Evolutionary conservation across 2,888 invertebrate species (phyloP).

Genomic region (Eupsilia transversa): DNA sequence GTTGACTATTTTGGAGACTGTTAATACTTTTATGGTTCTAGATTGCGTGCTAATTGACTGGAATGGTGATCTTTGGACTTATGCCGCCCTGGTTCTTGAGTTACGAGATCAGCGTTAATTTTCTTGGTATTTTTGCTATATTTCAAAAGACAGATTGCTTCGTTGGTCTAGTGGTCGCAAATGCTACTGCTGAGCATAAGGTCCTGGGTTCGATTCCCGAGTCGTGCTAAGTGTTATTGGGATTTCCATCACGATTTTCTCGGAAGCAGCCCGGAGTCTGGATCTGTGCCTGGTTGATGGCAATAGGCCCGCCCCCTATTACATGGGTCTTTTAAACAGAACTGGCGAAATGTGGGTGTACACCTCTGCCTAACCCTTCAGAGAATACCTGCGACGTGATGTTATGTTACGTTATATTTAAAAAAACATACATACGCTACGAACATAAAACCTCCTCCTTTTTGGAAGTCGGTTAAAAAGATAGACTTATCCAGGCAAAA

Average conservation of each 20-base stretch:
- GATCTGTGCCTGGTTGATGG: background rate
- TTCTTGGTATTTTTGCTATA: background rate
- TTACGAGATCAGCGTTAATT: constrained; percentile 7
- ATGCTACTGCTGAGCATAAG: background rate
- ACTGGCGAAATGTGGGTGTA: background rate
- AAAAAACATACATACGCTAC: too few relatives aligned
- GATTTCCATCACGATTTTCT: background rate
- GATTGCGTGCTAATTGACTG: constrained; percentile 48
- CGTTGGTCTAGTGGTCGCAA: background rate
- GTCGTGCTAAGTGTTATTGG: background rate
- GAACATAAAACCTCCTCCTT: too few relatives aligned
- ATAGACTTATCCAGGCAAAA: background rate
- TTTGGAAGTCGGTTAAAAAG: too few relatives aligned
- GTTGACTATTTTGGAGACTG: constrained; percentile 54
- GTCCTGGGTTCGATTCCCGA: background rate
- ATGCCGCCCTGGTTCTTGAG: constrained; percentile 40
- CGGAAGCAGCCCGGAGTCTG: background rate
- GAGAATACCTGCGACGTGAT: too few relatives aligned
- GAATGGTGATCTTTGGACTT: constrained; percentile 41
- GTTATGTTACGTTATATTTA: too few relatives aligned
- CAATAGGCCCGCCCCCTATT: background rate
- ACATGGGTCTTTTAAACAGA: background rate
- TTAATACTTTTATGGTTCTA: constrained; percentile 57
- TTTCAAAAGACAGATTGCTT: background rate
- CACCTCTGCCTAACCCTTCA: too few relatives aligned